A percentile compares a stretch with the other conserved stretches of the same genome.
phyloP scores from a whole-genome alignment of 2,797 vertebrate species.

The Eulemur mongoz region DNA sequence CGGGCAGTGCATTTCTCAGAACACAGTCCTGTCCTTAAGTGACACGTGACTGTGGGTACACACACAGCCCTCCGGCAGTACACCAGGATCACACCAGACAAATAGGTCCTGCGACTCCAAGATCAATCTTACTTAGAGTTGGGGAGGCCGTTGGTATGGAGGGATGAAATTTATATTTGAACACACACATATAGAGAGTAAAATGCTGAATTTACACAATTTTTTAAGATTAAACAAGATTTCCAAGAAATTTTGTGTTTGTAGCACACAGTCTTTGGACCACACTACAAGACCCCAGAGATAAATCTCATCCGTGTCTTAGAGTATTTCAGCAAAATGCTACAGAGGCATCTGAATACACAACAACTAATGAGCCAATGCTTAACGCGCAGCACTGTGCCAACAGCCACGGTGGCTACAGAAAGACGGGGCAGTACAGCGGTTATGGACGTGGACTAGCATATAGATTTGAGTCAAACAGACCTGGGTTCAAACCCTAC shows the following conservation, averaged over 20 bases:
- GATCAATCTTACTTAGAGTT: not conserved
- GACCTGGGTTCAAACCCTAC: not conserved
- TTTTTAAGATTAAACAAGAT: not conserved
- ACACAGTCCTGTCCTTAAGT: not conserved
- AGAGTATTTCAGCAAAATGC: not conserved
- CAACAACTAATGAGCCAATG: not conserved
- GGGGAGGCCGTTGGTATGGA: not conserved
- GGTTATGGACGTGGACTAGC: not conserved
- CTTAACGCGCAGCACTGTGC: not conserved
- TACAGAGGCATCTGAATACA: not conserved
- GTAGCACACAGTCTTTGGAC: not conserved
- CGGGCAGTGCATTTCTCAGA: not conserved
- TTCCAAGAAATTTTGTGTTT: not conserved
- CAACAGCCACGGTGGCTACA: not conserved
- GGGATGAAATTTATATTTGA: not conserved
- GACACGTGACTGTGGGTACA: not conserved
- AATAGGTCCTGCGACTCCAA: not conserved
- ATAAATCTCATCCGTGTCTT: not conserved
- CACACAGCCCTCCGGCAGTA: not conserved
- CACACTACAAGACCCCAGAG: not conserved
- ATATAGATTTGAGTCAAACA: not conserved
- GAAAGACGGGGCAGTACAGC: not conserved
- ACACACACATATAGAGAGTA: not conserved
- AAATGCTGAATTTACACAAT: not conserved
- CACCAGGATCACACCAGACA: not conserved